Evolutionary conservation across 2,113 vertebrate genomes (phyloP).

Genomic region (Nyctereutes procyonoides): DNA sequence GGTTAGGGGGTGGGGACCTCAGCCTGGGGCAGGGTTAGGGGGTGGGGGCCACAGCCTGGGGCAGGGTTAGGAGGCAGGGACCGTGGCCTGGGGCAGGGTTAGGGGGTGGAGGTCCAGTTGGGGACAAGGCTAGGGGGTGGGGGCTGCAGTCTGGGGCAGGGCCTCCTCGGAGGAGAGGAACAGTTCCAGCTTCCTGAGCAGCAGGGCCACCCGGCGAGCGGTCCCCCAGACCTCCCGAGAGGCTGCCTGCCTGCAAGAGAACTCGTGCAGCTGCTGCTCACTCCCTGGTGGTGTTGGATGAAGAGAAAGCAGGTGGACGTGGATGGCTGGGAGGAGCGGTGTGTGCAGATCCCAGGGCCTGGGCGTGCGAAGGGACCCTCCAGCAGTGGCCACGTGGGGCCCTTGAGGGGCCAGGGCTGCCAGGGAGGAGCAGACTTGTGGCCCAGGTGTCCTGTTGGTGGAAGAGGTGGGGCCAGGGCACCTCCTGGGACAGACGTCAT

Average conservation of each 20-base stretch:
- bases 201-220: rapidly evolving
- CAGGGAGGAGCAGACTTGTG: neutral
- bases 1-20: no score
- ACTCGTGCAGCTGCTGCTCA: rapidly evolving
- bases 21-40: no score
- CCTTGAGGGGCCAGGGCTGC: neutral
- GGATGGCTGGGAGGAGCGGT: neutral
- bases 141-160: neutral
- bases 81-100: no score
- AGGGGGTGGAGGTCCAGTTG: no score
- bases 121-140: no score
- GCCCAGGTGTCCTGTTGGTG: neutral
- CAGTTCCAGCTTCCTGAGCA: neutral
- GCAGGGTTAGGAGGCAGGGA: no score
- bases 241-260: neutral
- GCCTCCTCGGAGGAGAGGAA: neutral
- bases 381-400: neutral
- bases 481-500: neutral
- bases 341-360: neutral
- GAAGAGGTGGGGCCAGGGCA: neutral
- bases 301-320: neutral
- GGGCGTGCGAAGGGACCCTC: neutral
- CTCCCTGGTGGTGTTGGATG: neutral
- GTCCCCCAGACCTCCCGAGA: neutral
- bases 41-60: no score